Evolutionary conservation across 1,140 invertebrate species (phyloP).

Genomic region (Heliconius himera): DNA sequence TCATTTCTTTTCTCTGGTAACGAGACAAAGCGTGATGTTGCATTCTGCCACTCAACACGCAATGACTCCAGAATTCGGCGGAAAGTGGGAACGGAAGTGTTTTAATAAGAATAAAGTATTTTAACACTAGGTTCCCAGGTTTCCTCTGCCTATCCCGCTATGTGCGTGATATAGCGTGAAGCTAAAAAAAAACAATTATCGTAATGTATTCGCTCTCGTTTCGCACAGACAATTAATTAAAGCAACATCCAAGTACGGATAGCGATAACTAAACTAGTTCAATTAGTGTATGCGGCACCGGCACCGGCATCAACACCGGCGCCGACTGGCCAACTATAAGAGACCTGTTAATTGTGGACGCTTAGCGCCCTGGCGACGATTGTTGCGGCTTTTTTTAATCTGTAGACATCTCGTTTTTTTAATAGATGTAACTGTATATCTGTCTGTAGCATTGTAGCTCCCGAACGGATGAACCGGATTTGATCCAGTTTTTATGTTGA

Average conservation of each 20-base stretch:
- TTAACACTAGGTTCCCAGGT: too few relatives aligned
- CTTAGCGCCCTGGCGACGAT: neutral
- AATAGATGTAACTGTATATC: neutral
- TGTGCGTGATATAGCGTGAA: too few relatives aligned
- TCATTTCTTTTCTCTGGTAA: too few relatives aligned
- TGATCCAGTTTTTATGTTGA: too few relatives aligned
- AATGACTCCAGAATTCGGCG: too few relatives aligned
- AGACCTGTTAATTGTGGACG: neutral
- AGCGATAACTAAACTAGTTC: constrained; percentile 21
- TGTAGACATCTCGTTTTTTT: neutral
- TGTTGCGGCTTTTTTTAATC: neutral
- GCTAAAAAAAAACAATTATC: neutral
- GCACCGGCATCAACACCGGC: neutral
- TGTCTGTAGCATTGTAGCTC: too few relatives aligned
- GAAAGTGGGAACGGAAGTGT: too few relatives aligned
- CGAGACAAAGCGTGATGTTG: too few relatives aligned
- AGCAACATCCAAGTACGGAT: constrained; percentile 4
- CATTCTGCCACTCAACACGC: too few relatives aligned
- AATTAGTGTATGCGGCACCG: constrained; percentile 14
- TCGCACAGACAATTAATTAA: constrained; percentile 1
- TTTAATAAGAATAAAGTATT: too few relatives aligned
- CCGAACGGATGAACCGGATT: too few relatives aligned
- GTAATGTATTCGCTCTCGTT: constrained; percentile 5
- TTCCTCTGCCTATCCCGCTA: too few relatives aligned
- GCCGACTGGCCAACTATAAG: neutral